Evolutionary conservation across 2,113 vertebrate genomes (phyloP).

Genomic region (Porphyrio hochstetteri): DNA sequence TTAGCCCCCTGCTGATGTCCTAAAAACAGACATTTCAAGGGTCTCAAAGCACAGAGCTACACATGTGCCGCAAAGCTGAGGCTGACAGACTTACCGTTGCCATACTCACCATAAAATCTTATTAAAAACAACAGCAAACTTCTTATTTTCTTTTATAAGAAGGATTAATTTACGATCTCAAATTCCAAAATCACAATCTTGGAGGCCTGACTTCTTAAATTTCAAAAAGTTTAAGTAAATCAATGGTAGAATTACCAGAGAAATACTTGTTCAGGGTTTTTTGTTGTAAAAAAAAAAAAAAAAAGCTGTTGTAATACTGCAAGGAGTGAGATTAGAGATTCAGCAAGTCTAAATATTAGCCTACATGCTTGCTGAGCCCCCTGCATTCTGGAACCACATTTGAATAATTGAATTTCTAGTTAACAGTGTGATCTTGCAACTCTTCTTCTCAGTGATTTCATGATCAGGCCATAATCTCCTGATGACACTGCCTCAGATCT

Average conservation of each 20-base stretch:
- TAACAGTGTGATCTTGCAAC: constrained; percentile 5
- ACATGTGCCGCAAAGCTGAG: constrained; percentile 75
- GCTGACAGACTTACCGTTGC: constrained; percentile 59
- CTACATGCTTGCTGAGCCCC: constrained; percentile 28
- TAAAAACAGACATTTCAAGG: constrained; percentile 88
- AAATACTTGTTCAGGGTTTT: neutral
- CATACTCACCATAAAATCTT: constrained; percentile 73
- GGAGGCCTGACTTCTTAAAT: constrained; percentile 32
- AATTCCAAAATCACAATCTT: constrained; percentile 66
- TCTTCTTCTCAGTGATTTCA: neutral
- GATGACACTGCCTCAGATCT: neutral
- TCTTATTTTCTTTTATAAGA: constrained; percentile 65
- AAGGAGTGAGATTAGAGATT: constrained; percentile 20
- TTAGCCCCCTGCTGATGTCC: constrained; percentile 95
- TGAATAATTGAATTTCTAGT: constrained; percentile 26
- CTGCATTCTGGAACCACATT: neutral
- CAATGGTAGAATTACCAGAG: neutral
- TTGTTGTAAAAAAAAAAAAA: neutral
- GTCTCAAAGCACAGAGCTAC: constrained; percentile 80
- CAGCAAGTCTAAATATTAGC: constrained; percentile 36
- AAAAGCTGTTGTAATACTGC: neutral
- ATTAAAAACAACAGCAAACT: constrained; percentile 67
- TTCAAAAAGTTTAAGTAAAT: constrained; percentile 11
- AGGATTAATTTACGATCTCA: constrained; percentile 65
- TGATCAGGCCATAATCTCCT: neutral